Evolutionary conservation across 2,888 invertebrate genomes (phyloP).

Genomic region (Sphinx pinastri): DNA sequence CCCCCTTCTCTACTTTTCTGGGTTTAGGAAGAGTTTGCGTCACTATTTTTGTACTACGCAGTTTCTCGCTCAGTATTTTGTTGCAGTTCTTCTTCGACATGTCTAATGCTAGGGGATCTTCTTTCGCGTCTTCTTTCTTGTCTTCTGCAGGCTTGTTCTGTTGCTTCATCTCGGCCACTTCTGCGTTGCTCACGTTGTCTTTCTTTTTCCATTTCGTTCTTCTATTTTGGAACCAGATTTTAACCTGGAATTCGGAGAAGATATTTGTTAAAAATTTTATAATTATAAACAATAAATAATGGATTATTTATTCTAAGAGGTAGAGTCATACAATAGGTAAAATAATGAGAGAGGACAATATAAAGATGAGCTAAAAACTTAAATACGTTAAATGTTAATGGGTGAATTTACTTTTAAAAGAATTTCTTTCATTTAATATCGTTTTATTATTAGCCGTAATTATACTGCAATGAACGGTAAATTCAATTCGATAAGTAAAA

Average conservation of each 20-base stretch:
- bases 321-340: neutral
- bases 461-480: neutral
- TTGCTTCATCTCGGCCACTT: constrained; percentile 92
- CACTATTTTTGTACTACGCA: constrained; percentile 61
- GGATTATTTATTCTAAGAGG: too few species aligned
- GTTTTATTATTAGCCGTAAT: neutral
- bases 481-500: too few species aligned
- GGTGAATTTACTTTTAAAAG: too few species aligned
- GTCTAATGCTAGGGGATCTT: constrained; percentile 72
- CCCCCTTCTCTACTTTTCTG: constrained; percentile 70
- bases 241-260: constrained; percentile 86
- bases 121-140: constrained; percentile 62
- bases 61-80: constrained; percentile 71
- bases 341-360: neutral
- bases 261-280: constrained; percentile 7
- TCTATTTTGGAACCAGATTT: constrained; percentile 96
- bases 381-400: too few species aligned
- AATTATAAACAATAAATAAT: neutral
- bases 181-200: constrained; percentile 95
- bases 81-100: constrained; percentile 76
- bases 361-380: too few species aligned
- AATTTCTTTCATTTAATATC: too few species aligned
- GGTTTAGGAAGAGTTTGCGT: constrained; percentile 61
- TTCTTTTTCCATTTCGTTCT: constrained; percentile 92
- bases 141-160: constrained; percentile 71